These are phyloP conservation scores for Yasuhikotakia modesta DNA, from an alignment of 2,797 vertebrate species.

Conservation along the genomic window DNA sequence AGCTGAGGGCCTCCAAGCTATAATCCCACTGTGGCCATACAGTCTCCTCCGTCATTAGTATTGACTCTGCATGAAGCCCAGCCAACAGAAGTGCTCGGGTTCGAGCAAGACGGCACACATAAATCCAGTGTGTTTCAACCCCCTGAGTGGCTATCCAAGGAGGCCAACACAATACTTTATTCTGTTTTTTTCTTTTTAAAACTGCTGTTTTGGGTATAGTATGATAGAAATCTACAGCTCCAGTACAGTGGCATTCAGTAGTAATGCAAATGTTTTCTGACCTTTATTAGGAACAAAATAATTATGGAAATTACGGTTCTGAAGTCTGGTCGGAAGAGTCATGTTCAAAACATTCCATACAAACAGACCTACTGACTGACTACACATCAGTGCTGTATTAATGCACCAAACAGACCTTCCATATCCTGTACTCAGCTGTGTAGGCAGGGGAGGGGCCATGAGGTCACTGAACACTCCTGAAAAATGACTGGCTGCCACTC, in stretches of 20 bases:
- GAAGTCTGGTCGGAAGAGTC: neutral
- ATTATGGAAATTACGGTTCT: neutral
- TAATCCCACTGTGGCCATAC: constrained; percentile 62
- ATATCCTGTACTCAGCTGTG: neutral
- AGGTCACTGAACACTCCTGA: neutral
- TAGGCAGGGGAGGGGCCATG: neutral
- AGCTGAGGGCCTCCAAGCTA: constrained; percentile 56
- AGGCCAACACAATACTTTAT: constrained; percentile 48
- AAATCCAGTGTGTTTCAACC: constrained; percentile 53
- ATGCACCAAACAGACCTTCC: no score
- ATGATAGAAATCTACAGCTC: neutral
- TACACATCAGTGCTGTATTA: no score
- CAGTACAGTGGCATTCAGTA: neutral
- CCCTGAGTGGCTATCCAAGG: constrained; percentile 46
- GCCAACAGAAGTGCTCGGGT: constrained; percentile 57
- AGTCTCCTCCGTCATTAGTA: constrained; percentile 62
- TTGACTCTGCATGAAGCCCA: constrained; percentile 59
- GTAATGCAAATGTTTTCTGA: neutral
- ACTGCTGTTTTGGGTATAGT: constrained; percentile 25
- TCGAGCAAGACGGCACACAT: constrained; percentile 54
- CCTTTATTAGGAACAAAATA: neutral
- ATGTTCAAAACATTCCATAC: no score
- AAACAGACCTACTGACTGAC: no score
- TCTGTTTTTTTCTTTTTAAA: constrained; percentile 41
- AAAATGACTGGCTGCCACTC: no score